phyloP scores from a whole-genome alignment of 2,113 vertebrate genomes.

The Rana temporaria region DNA sequence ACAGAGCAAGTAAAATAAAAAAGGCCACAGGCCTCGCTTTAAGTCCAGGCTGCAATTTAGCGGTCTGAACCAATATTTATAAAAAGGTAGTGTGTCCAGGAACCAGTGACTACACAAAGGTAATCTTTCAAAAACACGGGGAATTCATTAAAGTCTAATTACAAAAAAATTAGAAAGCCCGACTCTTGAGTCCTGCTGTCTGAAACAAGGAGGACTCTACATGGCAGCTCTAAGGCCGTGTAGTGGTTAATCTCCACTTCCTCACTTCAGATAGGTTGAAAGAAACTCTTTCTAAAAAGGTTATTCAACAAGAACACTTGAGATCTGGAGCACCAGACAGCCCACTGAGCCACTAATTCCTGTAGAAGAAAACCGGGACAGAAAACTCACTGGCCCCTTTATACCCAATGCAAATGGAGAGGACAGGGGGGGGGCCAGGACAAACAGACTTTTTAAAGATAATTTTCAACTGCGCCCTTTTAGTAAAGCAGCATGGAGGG shows the following conservation, averaged over 20 bases:
- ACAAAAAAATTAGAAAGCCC: no score
- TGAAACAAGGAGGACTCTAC: no score
- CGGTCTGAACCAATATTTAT: no score
- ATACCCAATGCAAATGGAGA: slow-evolving; percentile 21
- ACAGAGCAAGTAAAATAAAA: no score
- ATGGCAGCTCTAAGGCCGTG: not conserved
- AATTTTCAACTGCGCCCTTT: not conserved
- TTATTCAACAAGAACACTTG: slow-evolving; percentile 1
- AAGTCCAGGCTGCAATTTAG: no score
- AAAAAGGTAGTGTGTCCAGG: no score
- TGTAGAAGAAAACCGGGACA: not conserved
- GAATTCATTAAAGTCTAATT: no score
- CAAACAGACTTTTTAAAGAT: slow-evolving; percentile 18
- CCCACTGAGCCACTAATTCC: slow-evolving; percentile 20
- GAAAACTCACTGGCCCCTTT: not conserved
- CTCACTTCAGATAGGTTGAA: not conserved
- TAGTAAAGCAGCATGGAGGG: not conserved
- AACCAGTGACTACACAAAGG: no score
- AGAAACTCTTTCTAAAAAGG: not conserved
- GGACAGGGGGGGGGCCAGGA: not conserved
- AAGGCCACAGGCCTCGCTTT: no score
- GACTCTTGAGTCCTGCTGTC: no score
- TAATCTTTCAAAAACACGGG: no score
- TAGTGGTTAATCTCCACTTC: not conserved
- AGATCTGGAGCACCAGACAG: not conserved